These are phyloP conservation scores for Hapalemur alaotrensis DNA, from an alignment of 2,797 vertebrate genomes.

Conservation along the genomic window DNA sequence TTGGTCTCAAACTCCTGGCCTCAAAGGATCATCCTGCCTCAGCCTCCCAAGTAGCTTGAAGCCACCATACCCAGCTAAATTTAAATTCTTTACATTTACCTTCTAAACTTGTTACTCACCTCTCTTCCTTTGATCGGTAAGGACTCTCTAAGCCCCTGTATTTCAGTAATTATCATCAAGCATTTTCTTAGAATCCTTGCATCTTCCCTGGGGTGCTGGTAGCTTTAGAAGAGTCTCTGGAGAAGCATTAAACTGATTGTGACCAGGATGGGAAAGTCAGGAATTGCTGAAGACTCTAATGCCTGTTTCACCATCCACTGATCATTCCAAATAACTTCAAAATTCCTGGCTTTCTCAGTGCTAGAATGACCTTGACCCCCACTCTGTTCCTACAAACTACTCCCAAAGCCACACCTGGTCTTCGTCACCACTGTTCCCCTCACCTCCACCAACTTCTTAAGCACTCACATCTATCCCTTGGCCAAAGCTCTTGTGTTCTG, in stretches of 20 bases:
- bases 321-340: not conserved
- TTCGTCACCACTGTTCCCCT: not conserved
- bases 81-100: not conserved
- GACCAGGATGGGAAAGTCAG: not conserved
- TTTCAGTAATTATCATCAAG: not conserved
- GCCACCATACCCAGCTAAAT: not conserved
- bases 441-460: not conserved
- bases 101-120: not conserved
- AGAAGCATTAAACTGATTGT: not conserved
- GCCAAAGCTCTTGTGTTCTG: not conserved
- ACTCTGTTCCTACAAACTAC: not conserved
- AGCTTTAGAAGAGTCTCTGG: not conserved
- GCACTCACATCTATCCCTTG: not conserved
- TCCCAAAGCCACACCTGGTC: not conserved
- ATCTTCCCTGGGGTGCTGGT: not conserved
- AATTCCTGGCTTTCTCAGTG: not conserved
- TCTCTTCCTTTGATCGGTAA: not conserved
- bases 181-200: not conserved
- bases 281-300: not conserved
- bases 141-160: not conserved
- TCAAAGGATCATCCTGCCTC: not conserved
- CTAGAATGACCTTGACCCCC: not conserved
- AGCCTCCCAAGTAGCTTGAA: not conserved
- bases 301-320: accelerated
- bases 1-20: no score